Conservation (phyloP, 2,888 invertebrate genomes). For the Agonum fuliginosum region DNA sequence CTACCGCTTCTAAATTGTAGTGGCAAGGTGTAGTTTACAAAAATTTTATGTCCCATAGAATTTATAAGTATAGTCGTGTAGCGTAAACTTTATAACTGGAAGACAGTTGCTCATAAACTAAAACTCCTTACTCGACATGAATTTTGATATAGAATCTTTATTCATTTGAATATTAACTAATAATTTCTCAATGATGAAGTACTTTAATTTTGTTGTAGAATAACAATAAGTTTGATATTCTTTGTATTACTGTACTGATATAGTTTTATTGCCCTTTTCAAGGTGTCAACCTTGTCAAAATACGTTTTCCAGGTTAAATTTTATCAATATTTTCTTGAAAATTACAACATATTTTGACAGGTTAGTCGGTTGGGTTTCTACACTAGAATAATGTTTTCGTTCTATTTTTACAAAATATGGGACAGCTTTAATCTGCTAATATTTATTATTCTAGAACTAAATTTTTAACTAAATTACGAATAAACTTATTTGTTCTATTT, state of each 20-base stretch:
- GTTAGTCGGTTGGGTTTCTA: not conserved
- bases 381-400: too few species aligned
- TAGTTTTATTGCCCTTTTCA: not conserved
- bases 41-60: slow-evolving; percentile 18
- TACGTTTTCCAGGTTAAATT: not conserved
- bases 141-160: not conserved
- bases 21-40: slow-evolving; percentile 3
- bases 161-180: not conserved
- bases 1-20: not conserved
- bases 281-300: not conserved
- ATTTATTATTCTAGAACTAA: not conserved
- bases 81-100: slow-evolving; percentile 11
- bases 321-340: not conserved
- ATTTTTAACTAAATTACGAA: too few species aligned
- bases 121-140: not conserved
- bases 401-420: not conserved
- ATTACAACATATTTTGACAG: not conserved
- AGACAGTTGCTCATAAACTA: slow-evolving; percentile 14
- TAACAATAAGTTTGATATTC: not conserved
- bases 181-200: not conserved
- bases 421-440: not conserved
- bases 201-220: not conserved
- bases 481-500: too few species aligned
- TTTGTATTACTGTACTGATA: not conserved
- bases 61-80: slow-evolving; percentile 7